Conservation (phyloP, 2,888 invertebrate species). For the Pseudococcus jackbeardsleyi region DNA sequence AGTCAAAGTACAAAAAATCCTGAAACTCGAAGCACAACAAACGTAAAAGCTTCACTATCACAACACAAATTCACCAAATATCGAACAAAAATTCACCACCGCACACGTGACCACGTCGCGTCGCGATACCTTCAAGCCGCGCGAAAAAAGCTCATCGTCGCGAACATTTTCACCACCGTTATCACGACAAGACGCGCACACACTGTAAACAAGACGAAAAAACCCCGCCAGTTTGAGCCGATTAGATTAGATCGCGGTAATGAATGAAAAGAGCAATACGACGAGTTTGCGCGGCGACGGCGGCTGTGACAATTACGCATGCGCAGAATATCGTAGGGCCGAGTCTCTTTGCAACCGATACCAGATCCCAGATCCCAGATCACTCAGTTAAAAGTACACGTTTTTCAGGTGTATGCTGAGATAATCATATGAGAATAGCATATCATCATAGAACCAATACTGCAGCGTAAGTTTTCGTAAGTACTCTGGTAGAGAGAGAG, state of each 20-base stretch:
- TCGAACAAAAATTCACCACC: background rate
- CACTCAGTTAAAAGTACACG: background rate
- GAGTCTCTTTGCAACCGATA: slow-evolving; percentile 16
- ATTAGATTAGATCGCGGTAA: slow-evolving; percentile 22
- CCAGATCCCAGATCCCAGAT: background rate
- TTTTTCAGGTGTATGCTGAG: slow-evolving; percentile 16
- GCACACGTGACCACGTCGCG: background rate
- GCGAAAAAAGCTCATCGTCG: background rate
- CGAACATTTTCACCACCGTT: slow-evolving; percentile 32
- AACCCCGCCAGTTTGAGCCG: slow-evolving; percentile 13
- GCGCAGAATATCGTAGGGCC: slow-evolving; percentile 13
- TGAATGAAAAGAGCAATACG: slow-evolving; percentile 17
- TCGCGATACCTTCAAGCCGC: background rate
- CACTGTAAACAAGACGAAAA: slow-evolving; percentile 23
- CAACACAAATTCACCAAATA: background rate
- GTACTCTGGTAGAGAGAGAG: background rate
- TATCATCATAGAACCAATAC: background rate
- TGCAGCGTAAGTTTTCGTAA: background rate
- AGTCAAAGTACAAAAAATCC: background rate
- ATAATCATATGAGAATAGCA: background rate
- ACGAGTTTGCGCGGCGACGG: background rate
- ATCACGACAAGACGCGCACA: slow-evolving; percentile 4
- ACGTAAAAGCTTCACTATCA: background rate
- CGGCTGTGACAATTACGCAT: background rate
- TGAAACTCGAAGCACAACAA: background rate